phyloP scores from a whole-genome alignment of 2,888 invertebrate genomes.

The Chelonus formosanus region DNA sequence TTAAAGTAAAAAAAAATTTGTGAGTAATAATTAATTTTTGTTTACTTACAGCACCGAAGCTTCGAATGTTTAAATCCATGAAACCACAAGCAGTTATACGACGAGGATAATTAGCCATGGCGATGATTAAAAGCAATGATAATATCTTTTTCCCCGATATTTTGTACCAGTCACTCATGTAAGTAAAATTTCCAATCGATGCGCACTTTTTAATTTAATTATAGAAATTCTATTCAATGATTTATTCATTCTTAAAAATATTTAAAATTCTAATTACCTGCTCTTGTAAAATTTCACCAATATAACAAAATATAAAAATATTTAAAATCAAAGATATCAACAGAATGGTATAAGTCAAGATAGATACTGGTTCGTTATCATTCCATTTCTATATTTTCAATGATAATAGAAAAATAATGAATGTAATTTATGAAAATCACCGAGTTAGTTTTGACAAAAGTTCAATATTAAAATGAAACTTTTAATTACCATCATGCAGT shows the following conservation, averaged over 20 bases:
- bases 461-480: not conserved
- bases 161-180: slow-evolving; percentile 41
- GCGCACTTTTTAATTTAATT: slow-evolving; percentile 24
- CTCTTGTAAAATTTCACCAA: slow-evolving; percentile 51
- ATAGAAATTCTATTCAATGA: too few relatives aligned
- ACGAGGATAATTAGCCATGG: slow-evolving; percentile 33
- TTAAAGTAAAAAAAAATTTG: too few relatives aligned
- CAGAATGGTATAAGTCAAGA: slow-evolving; percentile 48
- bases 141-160: slow-evolving; percentile 31
- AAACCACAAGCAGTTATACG: slow-evolving; percentile 39
- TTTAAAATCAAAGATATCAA: slow-evolving; percentile 53
- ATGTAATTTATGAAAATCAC: too few relatives aligned
- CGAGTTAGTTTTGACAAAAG: too few relatives aligned
- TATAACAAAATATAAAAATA: slow-evolving; percentile 55
- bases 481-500: slow-evolving; percentile 49
- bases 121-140: slow-evolving; percentile 33
- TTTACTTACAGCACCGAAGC: slow-evolving; percentile 45
- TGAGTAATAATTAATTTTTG: too few relatives aligned
- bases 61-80: slow-evolving; percentile 41
- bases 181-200: slow-evolving; percentile 44
- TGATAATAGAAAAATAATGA: not conserved
- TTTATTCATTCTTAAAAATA: too few relatives aligned
- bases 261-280: slow-evolving; percentile 40
- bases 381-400: slow-evolving; percentile 8
- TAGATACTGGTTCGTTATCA: slow-evolving; percentile 45